Conservation (phyloP, 1,140 invertebrate species). For the Limonius californicus region DNA sequence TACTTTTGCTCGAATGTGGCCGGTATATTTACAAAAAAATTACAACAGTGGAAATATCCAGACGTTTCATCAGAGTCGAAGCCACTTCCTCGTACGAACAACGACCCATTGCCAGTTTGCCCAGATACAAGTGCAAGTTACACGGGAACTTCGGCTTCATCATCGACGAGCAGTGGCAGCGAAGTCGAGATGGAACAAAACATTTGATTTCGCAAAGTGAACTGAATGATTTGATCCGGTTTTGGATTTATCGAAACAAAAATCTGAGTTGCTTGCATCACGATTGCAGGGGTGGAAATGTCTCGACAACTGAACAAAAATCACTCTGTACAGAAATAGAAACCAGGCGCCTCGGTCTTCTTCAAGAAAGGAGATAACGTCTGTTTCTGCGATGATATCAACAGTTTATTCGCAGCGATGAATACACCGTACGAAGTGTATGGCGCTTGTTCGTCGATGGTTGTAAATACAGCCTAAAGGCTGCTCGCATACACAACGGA, state of each 20-base stretch:
- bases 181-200: slow-evolving; percentile 5
- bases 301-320: not conserved
- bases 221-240: not conserved
- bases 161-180: not conserved
- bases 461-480: not conserved
- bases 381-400: slow-evolving; percentile 13
- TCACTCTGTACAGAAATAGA: not conserved
- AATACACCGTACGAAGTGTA: not conserved
- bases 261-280: slow-evolving; percentile 9
- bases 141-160: slow-evolving; percentile 8
- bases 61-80: slow-evolving; percentile 16
- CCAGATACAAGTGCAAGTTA: slow-evolving; percentile 17
- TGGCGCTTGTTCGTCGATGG: slow-evolving; percentile 3
- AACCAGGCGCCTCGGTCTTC: not conserved
- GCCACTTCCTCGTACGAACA: slow-evolving; percentile 19
- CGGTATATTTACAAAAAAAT: slow-evolving; percentile 22
- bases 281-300: slow-evolving; percentile 5
- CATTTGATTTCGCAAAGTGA: slow-evolving; percentile 16
- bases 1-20: slow-evolving; percentile 24
- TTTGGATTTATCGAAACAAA: slow-evolving; percentile 7
- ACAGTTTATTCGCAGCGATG: slow-evolving; percentile 6
- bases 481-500: not conserved
- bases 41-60: slow-evolving; percentile 21
- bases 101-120: slow-evolving; percentile 22
- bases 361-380: not conserved